Base-by-base conservation (phyloP, 2,113 vertebrate species). In the Bufo bufo region DNA sequence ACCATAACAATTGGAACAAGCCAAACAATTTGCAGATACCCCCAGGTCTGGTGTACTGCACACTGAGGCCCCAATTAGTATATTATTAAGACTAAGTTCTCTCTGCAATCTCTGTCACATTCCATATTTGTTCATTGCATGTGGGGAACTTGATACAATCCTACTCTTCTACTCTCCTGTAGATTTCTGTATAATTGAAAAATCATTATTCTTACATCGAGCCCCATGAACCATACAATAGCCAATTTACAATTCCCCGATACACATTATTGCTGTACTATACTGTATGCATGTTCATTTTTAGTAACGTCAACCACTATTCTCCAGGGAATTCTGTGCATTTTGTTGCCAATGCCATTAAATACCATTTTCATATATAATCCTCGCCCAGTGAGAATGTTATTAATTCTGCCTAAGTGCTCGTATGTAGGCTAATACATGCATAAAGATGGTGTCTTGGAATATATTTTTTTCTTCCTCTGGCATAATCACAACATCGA, bases 341-440 rank as follows among this genome's bases (percentile, higher is more conserved):
- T 81, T 61, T 45, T 56, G 5, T 45, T 45, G 54, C 72, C 47
- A 75, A 75, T 59, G 47, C 54, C 58, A 17, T 61, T 50, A 75
- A 61, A 81, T 66, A 19, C 47, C 11, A 81, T 81, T 81, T 59
- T 59, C 56, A 81, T 59, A 59, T 58, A 45, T 81, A 81, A 81
- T 58, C n/a, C 61, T 23, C 19, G 2, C 10, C 81, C 17, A 23
- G 66, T 83, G 61, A 43, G 66, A 83, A 83, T 49, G 58, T 11
- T 83, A 66, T 83, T 66, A 83, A 66, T 83, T 66, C 81, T 49
- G 43, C 56, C 43, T 83, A 47, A 83, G 23, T 83, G 81, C 63
- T 52, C 23, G 10, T n/a, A 45, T 50, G 33, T 50, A 66, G 66
- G 47, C 17, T 66, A 83, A 66, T 50, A 47, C 19, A 66, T 49